These are phyloP conservation scores for Chaenodraco wilsoni DNA, from an alignment of 2,797 vertebrate genomes.

Conservation along the genomic window DNA sequence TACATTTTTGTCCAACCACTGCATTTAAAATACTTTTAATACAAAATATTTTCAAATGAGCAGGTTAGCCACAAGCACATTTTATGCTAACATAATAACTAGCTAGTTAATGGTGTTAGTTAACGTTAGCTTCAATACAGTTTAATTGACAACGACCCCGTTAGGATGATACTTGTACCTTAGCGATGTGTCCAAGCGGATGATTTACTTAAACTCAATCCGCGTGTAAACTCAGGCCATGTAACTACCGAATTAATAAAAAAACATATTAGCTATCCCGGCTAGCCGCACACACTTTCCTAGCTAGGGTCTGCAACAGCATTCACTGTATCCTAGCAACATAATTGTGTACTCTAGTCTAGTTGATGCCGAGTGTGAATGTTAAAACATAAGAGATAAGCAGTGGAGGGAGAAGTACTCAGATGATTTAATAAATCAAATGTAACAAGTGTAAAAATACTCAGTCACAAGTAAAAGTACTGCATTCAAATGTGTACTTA, in stretches of 20 bases:
- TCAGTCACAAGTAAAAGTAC: no score
- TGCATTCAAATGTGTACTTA: no score
- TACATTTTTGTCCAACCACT: no score
- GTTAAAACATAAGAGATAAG: no score
- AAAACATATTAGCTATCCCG: not conserved
- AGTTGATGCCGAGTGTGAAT: not conserved
- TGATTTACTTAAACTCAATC: slow-evolving; percentile 32
- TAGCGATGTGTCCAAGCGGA: slow-evolving; percentile 15
- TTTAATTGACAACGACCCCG: not conserved
- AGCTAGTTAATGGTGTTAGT: not conserved
- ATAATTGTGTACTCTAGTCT: not conserved
- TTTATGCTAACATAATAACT: not conserved
- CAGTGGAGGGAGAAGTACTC: no score
- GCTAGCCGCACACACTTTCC: not conserved
- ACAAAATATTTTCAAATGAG: not conserved
- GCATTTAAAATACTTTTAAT: no score
- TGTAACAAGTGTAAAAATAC: no score
- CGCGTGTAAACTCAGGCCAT: not conserved
- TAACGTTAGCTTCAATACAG: not conserved
- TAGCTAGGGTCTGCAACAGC: not conserved
- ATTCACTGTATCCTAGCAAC: slow-evolving; percentile 79
- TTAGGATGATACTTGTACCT: slow-evolving; percentile 22
- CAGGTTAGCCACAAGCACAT: not conserved
- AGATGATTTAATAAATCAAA: no score
- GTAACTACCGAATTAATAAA: not conserved